Conservation (phyloP, 1,140 invertebrate genomes). For the Bacillus rossius region DNA sequence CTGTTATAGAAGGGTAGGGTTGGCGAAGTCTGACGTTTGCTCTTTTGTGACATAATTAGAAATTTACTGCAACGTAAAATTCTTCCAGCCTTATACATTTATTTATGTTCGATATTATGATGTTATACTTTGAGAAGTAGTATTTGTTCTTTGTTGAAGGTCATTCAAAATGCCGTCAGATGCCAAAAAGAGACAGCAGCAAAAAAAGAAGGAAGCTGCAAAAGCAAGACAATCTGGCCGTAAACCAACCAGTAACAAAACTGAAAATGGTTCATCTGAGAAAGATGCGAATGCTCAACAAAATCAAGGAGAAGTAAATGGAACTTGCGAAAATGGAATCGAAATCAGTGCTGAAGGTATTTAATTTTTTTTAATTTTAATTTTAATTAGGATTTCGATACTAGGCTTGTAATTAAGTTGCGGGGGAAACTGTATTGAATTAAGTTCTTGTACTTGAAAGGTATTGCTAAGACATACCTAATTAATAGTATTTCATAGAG, state of each 20-base stretch:
- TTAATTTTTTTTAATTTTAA: no score
- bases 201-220: constrained; percentile 94
- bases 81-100: neutral
- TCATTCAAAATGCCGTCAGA: constrained; percentile 84
- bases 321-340: constrained; percentile 24
- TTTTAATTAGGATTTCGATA: no score
- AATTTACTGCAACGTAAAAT: no score
- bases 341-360: constrained; percentile 45
- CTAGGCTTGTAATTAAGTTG: no score
- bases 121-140: neutral
- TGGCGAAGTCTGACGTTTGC: no score
- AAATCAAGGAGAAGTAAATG: constrained; percentile 36
- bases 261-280: constrained; percentile 41
- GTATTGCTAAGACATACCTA: no score
- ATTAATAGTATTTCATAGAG: neutral
- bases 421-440: no score
- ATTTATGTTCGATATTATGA: neutral
- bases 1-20: no score
- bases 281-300: constrained; percentile 48
- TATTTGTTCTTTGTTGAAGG: neutral
- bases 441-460: no score
- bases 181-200: constrained; percentile 93
- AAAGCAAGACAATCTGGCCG: constrained; percentile 69
- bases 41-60: no score
- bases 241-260: constrained; percentile 46